Evolutionary conservation across 37 sponge, comb jelly and placozoan species (phyloP), one percentile per base, ranked within the genome.

Genomic region (Beroe ovata): DNA sequence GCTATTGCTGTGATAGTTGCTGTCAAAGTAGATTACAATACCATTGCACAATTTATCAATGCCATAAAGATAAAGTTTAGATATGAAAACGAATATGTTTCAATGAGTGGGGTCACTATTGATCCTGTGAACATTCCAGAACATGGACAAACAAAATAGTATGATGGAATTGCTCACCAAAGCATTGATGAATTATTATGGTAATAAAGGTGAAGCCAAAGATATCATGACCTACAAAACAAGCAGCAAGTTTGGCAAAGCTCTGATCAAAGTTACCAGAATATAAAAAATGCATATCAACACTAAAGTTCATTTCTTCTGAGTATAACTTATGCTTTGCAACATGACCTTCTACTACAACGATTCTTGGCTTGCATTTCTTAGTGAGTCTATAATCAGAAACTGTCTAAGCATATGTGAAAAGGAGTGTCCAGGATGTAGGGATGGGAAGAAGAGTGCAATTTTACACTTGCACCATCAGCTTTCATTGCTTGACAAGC

Each of bases 391-490:
- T 61, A 6, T 61, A 6, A 16, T 61, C 6, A 4, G 63, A 20
- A 16, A 61, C 22, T 61, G 20, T 25, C 26, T 61, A 26, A 26
- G 23, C 8, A 26, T 20, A 6, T 26, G 26, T 26, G 22, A 26
- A 61, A 25, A 16, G 21, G 63, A 61, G 6, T 61, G 63, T 61
- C 63, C 63, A 26, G 63, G 63, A 4, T 61, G 63, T 16, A 20
- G 21, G 21, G 63, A 61, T 61, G 63, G 63, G 21, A 61, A 22
- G 63, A 61, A 61, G 28, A 61, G 28, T 61, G 63, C 22, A 3
- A 61, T 61, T 61, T 25, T 61, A 16, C 63, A 61, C 63, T 25
- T 26, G 28, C 63, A 61, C n/a, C 63, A 61, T 61, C 63, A 61
- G n/a, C 8, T 61, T 3, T 61, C 63, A 4, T 25, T 61, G 21